phyloP scores from a whole-genome alignment of 2,113 vertebrate species.

The Garra rufa region DNA sequence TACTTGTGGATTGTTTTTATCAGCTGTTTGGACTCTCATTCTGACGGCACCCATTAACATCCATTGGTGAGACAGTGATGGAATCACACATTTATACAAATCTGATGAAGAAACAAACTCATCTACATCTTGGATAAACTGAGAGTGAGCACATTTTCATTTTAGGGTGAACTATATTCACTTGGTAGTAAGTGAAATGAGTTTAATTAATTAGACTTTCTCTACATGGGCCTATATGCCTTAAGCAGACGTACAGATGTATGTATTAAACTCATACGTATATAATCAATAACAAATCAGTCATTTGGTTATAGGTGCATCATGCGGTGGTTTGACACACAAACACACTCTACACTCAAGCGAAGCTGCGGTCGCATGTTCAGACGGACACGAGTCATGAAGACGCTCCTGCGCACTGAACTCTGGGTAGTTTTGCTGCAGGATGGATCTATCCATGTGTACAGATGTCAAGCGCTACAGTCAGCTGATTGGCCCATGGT shows the following conservation, averaged over 20 bases:
- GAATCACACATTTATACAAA: too few species aligned
- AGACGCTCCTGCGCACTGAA: neutral
- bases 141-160: too few species aligned
- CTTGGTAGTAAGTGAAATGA: neutral
- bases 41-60: too few species aligned
- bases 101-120: too few species aligned
- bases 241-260: neutral
- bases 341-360: constrained; percentile 63
- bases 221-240: neutral
- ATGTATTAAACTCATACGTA: neutral
- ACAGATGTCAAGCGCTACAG: neutral
- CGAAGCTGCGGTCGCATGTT: constrained; percentile 64
- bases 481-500: constrained; percentile 23
- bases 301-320: neutral
- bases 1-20: too few species aligned
- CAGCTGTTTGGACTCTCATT: too few species aligned
- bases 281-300: neutral
- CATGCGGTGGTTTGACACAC: constrained; percentile 42
- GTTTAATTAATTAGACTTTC: neutral
- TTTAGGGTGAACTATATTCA: too few species aligned
- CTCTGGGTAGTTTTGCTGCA: neutral
- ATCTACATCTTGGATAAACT: too few species aligned
- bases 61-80: too few species aligned
- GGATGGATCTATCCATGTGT: neutral
- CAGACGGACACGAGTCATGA: neutral